Conservation (phyloP, 2,888 invertebrate genomes). For the Zelleria hepariella region DNA sequence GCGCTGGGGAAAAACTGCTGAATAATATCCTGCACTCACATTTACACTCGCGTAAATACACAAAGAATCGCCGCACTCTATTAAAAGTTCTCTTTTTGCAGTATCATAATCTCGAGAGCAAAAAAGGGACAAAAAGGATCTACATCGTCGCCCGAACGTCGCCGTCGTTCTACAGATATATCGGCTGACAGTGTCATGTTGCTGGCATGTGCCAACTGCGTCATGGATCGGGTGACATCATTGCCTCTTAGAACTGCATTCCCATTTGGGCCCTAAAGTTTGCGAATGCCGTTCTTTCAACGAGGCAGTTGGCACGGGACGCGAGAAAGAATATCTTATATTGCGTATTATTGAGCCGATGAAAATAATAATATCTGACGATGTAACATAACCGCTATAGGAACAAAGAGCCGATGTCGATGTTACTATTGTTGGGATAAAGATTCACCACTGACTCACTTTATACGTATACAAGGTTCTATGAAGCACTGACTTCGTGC, state of each 20-base stretch:
- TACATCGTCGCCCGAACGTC: conserved; percentile 6
- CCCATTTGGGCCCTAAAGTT: conserved; percentile 6
- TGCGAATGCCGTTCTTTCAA: background rate
- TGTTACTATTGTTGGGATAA: background rate
- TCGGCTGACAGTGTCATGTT: conserved; percentile 31
- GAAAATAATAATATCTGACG: background rate
- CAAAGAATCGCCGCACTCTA: background rate
- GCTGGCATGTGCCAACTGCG: conserved; percentile 57
- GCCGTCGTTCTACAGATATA: conserved; percentile 17
- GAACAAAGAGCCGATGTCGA: background rate
- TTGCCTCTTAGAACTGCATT: conserved; percentile 18
- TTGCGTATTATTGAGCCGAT: background rate
- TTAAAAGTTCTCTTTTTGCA: background rate
- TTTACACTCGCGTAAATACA: conserved; percentile 29
- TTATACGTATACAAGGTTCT: background rate
- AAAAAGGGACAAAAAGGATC: background rate
- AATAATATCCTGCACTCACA: conserved; percentile 53
- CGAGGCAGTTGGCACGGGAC: background rate
- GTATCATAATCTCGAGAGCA: background rate
- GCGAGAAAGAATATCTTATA: background rate
- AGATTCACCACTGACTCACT: background rate
- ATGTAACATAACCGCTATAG: background rate
- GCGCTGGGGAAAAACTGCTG: conserved; percentile 55
- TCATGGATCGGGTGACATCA: conserved; percentile 41
- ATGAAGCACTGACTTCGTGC: background rate